Conservation (phyloP, 1,140 invertebrate genomes). For the Augochlora pura region DNA sequence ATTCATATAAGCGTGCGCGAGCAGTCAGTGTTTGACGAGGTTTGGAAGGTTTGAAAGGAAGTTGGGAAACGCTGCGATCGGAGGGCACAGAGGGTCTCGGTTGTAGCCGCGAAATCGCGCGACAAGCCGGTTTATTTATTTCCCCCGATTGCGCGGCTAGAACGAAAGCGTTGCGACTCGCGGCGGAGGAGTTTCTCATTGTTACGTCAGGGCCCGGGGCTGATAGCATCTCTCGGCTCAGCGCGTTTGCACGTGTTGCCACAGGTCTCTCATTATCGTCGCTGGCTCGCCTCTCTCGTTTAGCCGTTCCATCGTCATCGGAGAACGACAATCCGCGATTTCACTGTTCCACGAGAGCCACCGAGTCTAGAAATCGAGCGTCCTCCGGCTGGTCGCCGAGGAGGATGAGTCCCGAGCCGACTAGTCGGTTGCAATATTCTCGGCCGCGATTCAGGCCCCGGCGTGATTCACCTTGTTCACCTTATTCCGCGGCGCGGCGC, state of each 20-base stretch:
- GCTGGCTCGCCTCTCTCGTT: slow-evolving; percentile 57
- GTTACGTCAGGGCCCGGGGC: slow-evolving; percentile 73
- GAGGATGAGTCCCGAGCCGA: no score
- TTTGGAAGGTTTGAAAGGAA: no score
- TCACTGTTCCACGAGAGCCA: neutral
- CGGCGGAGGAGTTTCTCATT: slow-evolving; percentile 74
- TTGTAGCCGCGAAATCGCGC: slow-evolving; percentile 28
- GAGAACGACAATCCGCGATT: neutral
- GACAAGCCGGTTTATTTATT: slow-evolving; percentile 58
- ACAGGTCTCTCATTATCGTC: slow-evolving; percentile 72
- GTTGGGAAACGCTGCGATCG: slow-evolving; percentile 33
- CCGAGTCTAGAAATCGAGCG: neutral
- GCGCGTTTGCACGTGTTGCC: slow-evolving; percentile 70
- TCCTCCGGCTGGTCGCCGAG: no score
- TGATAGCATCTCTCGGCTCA: slow-evolving; percentile 71
- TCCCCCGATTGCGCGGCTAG: slow-evolving; percentile 51
- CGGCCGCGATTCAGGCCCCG: slow-evolving; percentile 7
- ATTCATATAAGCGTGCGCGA: no score
- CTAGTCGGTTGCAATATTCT: slow-evolving; percentile 26
- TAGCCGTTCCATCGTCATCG: slow-evolving; percentile 59
- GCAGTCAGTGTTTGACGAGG: no score
- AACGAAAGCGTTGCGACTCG: slow-evolving; percentile 76
- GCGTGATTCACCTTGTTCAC: slow-evolving; percentile 31
- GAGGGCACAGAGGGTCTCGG: neutral
- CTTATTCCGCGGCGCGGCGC: slow-evolving; percentile 28